phyloP scores from a whole-genome alignment of 2,797 vertebrate genomes.

The Pelochelys cantorii region DNA sequence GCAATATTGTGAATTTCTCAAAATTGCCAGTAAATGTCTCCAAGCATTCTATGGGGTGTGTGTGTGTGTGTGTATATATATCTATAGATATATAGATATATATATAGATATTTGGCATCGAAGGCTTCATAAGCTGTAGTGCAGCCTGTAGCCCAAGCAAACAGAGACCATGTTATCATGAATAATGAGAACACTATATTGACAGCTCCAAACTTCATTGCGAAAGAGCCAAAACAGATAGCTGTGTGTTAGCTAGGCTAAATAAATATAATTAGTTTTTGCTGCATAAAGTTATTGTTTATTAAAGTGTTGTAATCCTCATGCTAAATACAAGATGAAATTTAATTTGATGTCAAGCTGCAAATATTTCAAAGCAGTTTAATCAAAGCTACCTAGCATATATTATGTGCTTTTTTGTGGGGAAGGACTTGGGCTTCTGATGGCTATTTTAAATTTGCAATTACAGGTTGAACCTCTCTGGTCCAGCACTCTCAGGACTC shows the following conservation, averaged over 20 bases:
- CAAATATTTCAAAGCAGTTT: constrained; percentile 73
- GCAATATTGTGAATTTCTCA: constrained; percentile 2
- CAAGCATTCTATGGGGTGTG: not conserved
- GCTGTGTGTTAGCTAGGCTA: constrained; percentile 50
- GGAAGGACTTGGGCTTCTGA: not conserved
- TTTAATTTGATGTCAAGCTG: constrained; percentile 70
- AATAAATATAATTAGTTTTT: constrained; percentile 78
- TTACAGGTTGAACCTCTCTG: not conserved
- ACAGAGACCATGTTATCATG: constrained; percentile 1
- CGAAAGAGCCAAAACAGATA: constrained; percentile 63
- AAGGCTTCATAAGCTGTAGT: constrained; percentile 39
- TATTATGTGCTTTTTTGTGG: not conserved
- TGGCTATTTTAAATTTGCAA: constrained; percentile 59
- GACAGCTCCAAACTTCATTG: constrained; percentile 52
- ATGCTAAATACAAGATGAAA: constrained; percentile 68
- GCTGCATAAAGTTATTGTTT: constrained; percentile 71
- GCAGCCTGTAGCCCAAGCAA: constrained; percentile 12
- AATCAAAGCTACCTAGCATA: constrained; percentile 44
- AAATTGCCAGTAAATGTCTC: not conserved
- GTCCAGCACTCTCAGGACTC: no score
- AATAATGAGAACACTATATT: constrained; percentile 58
- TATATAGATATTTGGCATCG: no score
- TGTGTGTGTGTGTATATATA: no score
- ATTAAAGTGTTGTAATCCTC: constrained; percentile 75
- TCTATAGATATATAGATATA: no score